Conservation (phyloP, 2,113 vertebrate species). For the Brachionichthys hirsutus region DNA sequence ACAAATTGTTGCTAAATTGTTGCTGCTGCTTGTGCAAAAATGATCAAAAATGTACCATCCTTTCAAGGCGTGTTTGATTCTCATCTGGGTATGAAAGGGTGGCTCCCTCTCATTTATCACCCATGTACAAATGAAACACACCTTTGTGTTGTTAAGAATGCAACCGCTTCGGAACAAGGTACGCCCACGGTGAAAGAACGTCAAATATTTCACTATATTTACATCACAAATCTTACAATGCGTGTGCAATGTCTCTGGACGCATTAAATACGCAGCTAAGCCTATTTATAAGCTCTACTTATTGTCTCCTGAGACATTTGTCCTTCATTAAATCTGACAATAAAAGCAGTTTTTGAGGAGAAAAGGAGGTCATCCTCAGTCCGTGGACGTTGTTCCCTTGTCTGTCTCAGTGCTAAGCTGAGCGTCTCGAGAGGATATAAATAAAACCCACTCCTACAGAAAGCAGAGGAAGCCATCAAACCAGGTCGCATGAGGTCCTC, state of each 20-base stretch:
- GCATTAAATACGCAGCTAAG: too few relatives aligned
- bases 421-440: background rate
- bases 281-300: too few relatives aligned
- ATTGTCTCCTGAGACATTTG: too few relatives aligned
- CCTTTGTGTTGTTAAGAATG: conserved; percentile 27
- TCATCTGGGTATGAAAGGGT: background rate
- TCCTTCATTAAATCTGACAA: too few relatives aligned
- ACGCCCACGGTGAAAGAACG: conserved; percentile 32
- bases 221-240: background rate
- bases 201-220: conserved; percentile 31
- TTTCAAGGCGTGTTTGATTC: background rate
- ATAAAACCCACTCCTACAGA: background rate
- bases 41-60: too few relatives aligned
- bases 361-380: too few relatives aligned
- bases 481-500: conserved; percentile 22
- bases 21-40: background rate
- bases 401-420: too few relatives aligned
- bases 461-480: conserved; percentile 2
- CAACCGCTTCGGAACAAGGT: conserved; percentile 8
- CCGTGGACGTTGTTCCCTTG: too few relatives aligned
- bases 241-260: background rate
- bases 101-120: conserved; percentile 2
- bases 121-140: conserved; percentile 22
- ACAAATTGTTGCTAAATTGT: too few relatives aligned
- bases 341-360: too few relatives aligned